Base-by-base conservation (phyloP, 2,797 vertebrate genomes). In the Carduelis carduelis region DNA sequence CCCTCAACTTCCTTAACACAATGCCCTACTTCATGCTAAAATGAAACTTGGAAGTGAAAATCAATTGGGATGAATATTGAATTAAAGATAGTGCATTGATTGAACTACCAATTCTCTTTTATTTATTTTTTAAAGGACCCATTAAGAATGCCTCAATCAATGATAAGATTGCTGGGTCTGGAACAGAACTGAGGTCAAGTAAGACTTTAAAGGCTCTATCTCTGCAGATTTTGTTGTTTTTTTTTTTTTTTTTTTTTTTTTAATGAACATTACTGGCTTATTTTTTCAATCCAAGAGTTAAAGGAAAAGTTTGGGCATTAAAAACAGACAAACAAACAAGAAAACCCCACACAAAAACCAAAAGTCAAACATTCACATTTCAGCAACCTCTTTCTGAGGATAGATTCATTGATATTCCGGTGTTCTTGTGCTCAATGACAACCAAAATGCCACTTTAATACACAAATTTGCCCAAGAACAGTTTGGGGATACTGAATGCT, bases 1-100 rank as follows among this genome's bases (percentile, higher is more conserved):
- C 39, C 69, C 89, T 71, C 92, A 95, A 89, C 93, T 96, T 97
- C 95, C 91, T 93, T 80, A 76, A 61, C 49, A 95, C 92, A 96
- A 96, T 87, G 92, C 75, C 0, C 2, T 87, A 60, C 64, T 96
- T 96, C 89, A 95, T 84, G 69, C 28, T 24, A 55, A 91, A 95
- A 65, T 82, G 76, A 93, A 93, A 90, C 77, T 81, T 88, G 85
- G 87, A 88, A 90, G 39, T 76, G 83, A 90, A 95, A 95, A 95
- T 95, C 83, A 79, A 69, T 86, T 81, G 76, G 63, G 65, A 72
- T 94, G 61, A 87, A 93, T 90, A 95, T 34, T 81, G 87, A 94
- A 96, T 95, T 93, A 84, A 93, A 87, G 83, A 35, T 35, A 66
- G 32, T 17, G 14, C 56, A 76, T 87, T 74, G 83, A 91, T 55